These are phyloP conservation scores for Pseudopodoces humilis DNA, from an alignment of 2,113 vertebrate genomes.

Conservation along the genomic window DNA sequence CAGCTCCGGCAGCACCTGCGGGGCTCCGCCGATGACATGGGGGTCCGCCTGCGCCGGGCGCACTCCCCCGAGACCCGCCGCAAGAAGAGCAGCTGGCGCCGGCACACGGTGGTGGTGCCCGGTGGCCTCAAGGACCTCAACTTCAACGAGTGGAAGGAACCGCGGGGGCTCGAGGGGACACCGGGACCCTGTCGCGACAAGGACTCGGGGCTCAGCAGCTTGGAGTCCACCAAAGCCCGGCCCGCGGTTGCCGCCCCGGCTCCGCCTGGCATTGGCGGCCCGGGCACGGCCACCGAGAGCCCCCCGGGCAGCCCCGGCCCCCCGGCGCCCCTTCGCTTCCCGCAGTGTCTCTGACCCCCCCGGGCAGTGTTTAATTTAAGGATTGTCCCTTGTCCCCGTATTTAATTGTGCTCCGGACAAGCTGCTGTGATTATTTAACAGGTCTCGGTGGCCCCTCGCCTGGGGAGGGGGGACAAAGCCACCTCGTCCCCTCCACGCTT, in stretches of 20 bases:
- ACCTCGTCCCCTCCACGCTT: fast-evolving
- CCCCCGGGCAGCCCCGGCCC: background rate
- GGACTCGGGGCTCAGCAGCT: conserved; percentile 79
- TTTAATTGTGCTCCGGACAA: conserved; percentile 33
- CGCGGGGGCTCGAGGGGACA: background rate
- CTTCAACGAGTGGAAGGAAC: conserved; percentile 80
- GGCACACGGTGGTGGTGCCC: conserved; percentile 90
- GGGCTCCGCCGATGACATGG: conserved; percentile 84
- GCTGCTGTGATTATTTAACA: background rate
- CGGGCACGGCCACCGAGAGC: background rate
- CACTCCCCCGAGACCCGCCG: conserved; percentile 87
- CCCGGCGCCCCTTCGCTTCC: conserved; percentile 78
- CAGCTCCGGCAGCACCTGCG: conserved; percentile 83
- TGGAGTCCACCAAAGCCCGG: conserved; percentile 79
- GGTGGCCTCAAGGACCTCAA: conserved; percentile 78
- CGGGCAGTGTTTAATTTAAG: background rate
- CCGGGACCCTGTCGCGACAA: conserved; percentile 35
- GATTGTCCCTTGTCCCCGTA: background rate
- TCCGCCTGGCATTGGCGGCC: background rate
- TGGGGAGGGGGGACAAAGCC: background rate
- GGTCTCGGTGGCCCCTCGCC: background rate
- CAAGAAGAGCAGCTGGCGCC: conserved; percentile 88
- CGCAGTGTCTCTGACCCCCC: conserved; percentile 73
- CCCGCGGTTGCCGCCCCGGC: background rate
- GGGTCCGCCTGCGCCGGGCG: conserved; percentile 82